These are phyloP conservation scores for Vollenhovia emeryi DNA, from an alignment of 1,140 invertebrate genomes.

Conservation along the genomic window DNA sequence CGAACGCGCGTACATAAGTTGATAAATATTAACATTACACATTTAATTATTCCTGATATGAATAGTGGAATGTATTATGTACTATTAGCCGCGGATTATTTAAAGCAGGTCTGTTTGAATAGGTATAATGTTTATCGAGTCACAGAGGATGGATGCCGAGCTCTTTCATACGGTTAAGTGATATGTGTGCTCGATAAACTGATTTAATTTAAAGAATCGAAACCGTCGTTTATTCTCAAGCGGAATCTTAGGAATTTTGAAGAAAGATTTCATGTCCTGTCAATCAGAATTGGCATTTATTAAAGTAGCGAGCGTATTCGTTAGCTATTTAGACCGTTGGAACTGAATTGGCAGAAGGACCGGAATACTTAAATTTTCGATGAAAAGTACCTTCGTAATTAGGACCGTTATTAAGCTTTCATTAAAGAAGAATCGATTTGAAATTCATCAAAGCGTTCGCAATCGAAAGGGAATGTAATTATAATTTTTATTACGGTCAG, in stretches of 20 bases:
- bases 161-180: not conserved
- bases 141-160: not conserved
- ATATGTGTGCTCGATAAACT: not conserved
- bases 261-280: conserved; percentile 7
- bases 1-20: not conserved
- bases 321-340: conserved; percentile 12
- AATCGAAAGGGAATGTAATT: conserved; percentile 26
- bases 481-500: not conserved
- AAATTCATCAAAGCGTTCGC: not conserved
- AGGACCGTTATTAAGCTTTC: not conserved
- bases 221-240: conserved; percentile 6
- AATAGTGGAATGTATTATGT: not conserved
- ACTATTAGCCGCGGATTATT: not conserved
- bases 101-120: not conserved
- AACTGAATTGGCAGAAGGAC: not conserved
- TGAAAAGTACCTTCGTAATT: not conserved
- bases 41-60: not conserved
- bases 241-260: not conserved
- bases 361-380: conserved; percentile 15
- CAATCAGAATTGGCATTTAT: conserved; percentile 12
- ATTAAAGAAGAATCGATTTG: conserved; percentile 33
- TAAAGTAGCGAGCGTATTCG: not conserved
- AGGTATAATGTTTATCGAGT: not conserved
- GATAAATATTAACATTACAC: conserved; percentile 14
- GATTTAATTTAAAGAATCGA: conserved; percentile 5